A percentile compares a stretch with the other conserved stretches of the same genome.
Conservation (phyloP, 2,888 invertebrate species). For the Melangyna quadrimaculata region DNA sequence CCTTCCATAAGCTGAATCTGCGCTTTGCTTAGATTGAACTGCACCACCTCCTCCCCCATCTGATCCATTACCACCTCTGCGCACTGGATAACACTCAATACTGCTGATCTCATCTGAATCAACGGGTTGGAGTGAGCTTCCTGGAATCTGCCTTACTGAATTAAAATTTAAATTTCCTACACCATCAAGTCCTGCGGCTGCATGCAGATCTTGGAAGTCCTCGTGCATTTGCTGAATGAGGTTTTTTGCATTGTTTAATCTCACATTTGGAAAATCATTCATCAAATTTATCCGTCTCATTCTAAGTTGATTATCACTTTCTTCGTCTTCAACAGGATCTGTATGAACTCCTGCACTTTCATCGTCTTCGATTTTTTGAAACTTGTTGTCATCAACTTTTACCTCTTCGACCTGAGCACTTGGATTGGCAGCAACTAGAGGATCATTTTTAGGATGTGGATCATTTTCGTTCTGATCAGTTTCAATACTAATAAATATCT, state of each 20-base stretch:
- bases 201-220: slow-evolving; percentile 76
- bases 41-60: slow-evolving; percentile 68
- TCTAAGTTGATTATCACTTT: slow-evolving; percentile 36
- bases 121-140: slow-evolving; percentile 63
- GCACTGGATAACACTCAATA: slow-evolving; percentile 78
- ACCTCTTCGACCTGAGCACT: slow-evolving; percentile 78
- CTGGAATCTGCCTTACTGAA: slow-evolving; percentile 36
- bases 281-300: slow-evolving; percentile 58
- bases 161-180: slow-evolving; percentile 50
- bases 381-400: slow-evolving; percentile 78
- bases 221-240: slow-evolving; percentile 77
- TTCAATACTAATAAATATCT: slow-evolving; percentile 80
- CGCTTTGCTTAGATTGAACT: slow-evolving; percentile 79
- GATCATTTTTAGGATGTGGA: slow-evolving; percentile 64
- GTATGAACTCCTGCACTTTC: slow-evolving; percentile 39
- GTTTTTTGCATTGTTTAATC: slow-evolving; percentile 79
- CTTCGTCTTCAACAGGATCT: slow-evolving; percentile 52
- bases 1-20: slow-evolving; percentile 94
- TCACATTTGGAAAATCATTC: slow-evolving; percentile 76
- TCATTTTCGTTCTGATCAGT: slow-evolving; percentile 77
- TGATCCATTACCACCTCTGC: slow-evolving; percentile 62
- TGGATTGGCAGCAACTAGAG: slow-evolving; percentile 74
- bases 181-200: slow-evolving; percentile 63
- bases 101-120: slow-evolving; percentile 81
- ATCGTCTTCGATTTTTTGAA: slow-evolving; percentile 77